These are phyloP conservation scores for Limnodromus scolopaceus DNA, from an alignment of 2,797 vertebrate genomes.

Conservation along the genomic window DNA sequence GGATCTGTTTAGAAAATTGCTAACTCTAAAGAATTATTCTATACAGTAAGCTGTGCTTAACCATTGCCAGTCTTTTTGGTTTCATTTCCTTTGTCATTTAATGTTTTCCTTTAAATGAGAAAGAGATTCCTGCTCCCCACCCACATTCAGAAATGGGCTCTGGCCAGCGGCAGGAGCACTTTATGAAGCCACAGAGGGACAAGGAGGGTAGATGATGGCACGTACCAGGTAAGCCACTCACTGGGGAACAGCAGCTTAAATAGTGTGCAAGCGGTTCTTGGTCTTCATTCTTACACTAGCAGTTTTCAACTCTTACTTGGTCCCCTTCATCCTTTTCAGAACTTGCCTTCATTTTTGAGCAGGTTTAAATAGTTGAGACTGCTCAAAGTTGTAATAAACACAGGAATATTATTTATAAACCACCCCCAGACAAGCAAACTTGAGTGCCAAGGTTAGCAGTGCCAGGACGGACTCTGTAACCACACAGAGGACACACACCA, in stretches of 20 bases:
- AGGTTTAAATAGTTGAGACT: neutral
- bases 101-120: neutral
- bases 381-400: neutral
- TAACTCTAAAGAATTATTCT: neutral
- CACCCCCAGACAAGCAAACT: neutral
- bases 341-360: neutral
- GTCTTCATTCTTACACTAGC: fast-evolving
- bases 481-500: neutral
- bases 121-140: neutral
- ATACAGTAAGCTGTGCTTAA: neutral
- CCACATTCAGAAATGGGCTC: neutral
- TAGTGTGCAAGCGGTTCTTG: neutral
- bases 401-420: neutral
- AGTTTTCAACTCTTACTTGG: neutral
- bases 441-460: too few species aligned
- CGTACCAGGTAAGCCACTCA: neutral
- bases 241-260: neutral
- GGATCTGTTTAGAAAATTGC: too few species aligned
- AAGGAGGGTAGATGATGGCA: neutral
- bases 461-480: neutral
- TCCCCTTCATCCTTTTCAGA: neutral
- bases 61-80: fast-evolving
- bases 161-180: fast-evolving
- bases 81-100: neutral
- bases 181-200: neutral